Evolutionary conservation across 2,888 invertebrate species (phyloP).

Genomic region (Lacanobia wlatinum): DNA sequence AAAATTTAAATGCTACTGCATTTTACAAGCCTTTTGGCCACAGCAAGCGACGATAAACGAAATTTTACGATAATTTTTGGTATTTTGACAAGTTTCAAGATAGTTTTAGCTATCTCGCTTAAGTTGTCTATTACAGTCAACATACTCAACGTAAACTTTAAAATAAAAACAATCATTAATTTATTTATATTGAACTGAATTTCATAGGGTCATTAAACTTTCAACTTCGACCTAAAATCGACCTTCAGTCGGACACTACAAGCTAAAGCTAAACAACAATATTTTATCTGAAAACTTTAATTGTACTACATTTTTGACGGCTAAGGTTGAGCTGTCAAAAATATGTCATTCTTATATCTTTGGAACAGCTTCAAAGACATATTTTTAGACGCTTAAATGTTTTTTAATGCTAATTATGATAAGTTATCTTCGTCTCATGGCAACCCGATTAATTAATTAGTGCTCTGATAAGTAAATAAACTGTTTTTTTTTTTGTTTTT

Average conservation of each 20-base stretch:
- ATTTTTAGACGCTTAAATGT: conserved; percentile 38
- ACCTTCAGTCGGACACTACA: not conserved
- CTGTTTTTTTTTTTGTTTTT: conserved; percentile 20
- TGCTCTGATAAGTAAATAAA: conserved; percentile 43
- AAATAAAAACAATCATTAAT: too few relatives aligned
- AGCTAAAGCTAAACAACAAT: not conserved
- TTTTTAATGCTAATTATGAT: conserved; percentile 64
- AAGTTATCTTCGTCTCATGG: conserved; percentile 59
- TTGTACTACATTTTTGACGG: conserved; percentile 12
- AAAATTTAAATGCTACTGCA: conserved; percentile 23
- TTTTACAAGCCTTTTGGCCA: not conserved
- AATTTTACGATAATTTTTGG: not conserved
- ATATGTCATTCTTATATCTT: conserved; percentile 24
- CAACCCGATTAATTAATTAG: conserved; percentile 63
- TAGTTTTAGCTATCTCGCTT: not conserved
- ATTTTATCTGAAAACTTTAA: conserved; percentile 18
- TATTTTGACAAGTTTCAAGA: not conserved
- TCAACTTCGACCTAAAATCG: not conserved
- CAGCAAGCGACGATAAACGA: not conserved
- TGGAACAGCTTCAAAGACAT: conserved; percentile 55
- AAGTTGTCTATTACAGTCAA: not conserved
- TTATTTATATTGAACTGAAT: not conserved
- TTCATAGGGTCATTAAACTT: not conserved
- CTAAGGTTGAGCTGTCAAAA: conserved; percentile 20
- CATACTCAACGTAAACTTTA: too few relatives aligned